A percentile compares a stretch with the other conserved stretches of the same genome.
Evolutionary conservation across 2,888 invertebrate genomes (phyloP).

Genomic region (Lacanobia wlatinum): DNA sequence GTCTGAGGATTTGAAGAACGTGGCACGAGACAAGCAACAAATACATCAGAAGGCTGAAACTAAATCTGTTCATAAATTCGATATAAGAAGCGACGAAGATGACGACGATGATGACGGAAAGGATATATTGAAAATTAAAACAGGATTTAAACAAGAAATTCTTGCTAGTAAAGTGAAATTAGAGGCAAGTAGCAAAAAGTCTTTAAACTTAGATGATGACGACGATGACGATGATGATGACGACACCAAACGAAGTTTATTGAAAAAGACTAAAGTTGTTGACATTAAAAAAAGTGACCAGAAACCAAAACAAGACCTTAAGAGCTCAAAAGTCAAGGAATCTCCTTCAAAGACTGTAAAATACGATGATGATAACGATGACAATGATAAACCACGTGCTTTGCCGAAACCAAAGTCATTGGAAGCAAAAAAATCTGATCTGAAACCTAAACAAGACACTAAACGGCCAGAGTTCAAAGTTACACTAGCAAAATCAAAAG

Average conservation of each 20-base stretch:
- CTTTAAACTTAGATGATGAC: slow-evolving; percentile 54
- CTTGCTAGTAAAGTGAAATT: slow-evolving; percentile 60
- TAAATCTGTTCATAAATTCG: slow-evolving; percentile 71
- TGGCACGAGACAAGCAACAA: slow-evolving; percentile 77
- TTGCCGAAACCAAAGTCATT: slow-evolving; percentile 58
- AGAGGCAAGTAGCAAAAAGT: slow-evolving; percentile 57
- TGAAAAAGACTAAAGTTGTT: slow-evolving; percentile 36
- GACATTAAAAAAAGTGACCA: slow-evolving; percentile 48
- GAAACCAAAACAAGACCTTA: slow-evolving; percentile 46
- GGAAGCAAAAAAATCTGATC: slow-evolving; percentile 50
- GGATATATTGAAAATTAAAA: slow-evolving; percentile 64
- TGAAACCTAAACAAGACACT: slow-evolving; percentile 49
- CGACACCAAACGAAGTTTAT: slow-evolving; percentile 42
- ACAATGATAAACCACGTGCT: slow-evolving; percentile 58
- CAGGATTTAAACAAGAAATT: slow-evolving; percentile 68
- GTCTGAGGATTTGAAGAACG: slow-evolving; percentile 79
- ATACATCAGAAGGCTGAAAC: slow-evolving; percentile 73
- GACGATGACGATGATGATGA: slow-evolving; percentile 63
- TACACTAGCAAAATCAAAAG: slow-evolving; percentile 36
- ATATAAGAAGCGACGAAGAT: slow-evolving; percentile 74
- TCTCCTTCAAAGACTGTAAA: slow-evolving; percentile 27
- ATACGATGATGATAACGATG: slow-evolving; percentile 54
- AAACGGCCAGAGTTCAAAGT: slow-evolving; percentile 49
- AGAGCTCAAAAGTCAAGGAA: slow-evolving; percentile 42
- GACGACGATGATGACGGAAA: slow-evolving; percentile 70